Evolutionary conservation across 2,113 vertebrate species (phyloP).

Genomic region (Callipepla californica): DNA sequence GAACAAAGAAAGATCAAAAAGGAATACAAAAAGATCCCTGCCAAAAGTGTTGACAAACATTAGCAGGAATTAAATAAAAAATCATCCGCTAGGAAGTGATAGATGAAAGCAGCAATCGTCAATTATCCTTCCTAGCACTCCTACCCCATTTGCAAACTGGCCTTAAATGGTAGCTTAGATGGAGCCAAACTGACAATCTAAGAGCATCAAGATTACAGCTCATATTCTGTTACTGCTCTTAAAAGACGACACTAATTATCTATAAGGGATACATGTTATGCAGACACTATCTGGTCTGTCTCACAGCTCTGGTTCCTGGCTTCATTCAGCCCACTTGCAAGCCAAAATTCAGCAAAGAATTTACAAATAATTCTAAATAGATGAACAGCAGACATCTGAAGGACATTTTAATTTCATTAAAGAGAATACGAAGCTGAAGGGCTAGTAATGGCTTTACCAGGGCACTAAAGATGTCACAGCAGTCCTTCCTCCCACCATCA

Average conservation of each 20-base stretch:
- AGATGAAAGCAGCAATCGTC: background rate
- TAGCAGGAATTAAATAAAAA: background rate
- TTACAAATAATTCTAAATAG: background rate
- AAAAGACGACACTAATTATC: background rate
- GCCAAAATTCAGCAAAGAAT: background rate
- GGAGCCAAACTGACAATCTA: background rate
- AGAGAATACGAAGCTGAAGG: background rate
- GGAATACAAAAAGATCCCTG: background rate
- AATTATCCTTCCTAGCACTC: background rate
- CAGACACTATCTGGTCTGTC: background rate
- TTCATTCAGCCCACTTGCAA: background rate
- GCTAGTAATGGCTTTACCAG: background rate
- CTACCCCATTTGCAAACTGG: background rate
- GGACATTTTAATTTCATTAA: background rate
- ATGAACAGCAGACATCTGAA: background rate
- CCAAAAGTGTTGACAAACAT: background rate
- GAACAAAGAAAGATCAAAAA: background rate
- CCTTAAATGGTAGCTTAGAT: background rate
- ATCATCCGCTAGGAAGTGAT: background rate
- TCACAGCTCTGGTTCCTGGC: background rate
- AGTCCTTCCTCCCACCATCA: background rate
- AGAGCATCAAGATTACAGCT: conserved; percentile 7
- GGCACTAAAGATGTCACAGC: background rate
- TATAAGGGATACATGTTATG: background rate
- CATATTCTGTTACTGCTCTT: background rate